phyloP scores from a whole-genome alignment of 2,797 vertebrate species.

The Mus caroli region DNA sequence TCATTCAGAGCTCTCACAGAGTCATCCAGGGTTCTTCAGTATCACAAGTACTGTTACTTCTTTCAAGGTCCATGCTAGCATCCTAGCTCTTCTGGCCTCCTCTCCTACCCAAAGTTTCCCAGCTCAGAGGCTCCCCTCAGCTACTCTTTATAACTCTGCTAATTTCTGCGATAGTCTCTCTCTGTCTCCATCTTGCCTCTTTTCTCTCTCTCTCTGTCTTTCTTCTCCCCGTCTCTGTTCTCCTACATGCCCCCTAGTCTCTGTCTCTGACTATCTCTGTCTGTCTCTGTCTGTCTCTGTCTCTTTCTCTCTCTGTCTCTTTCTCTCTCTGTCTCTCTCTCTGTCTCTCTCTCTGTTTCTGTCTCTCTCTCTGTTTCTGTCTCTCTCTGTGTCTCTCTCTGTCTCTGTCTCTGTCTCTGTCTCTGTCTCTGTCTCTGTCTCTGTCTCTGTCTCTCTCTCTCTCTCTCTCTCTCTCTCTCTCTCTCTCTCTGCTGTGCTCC shows the following conservation, averaged over 20 bases:
- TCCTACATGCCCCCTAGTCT: too few species aligned
- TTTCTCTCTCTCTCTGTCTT: not conserved
- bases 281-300: too few species aligned
- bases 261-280: not conserved
- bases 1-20: not conserved
- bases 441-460: not conserved
- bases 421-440: not conserved
- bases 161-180: too few species aligned
- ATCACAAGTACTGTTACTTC: too few species aligned
- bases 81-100: too few species aligned
- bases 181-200: too few species aligned
- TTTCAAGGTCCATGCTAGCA: not conserved
- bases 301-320: rapidly evolving
- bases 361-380: not conserved
- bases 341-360: not conserved
- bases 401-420: not conserved
- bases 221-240: too few species aligned
- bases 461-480: too few species aligned
- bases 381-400: too few species aligned
- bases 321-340: not conserved
- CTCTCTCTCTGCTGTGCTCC: not conserved
- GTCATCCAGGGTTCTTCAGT: not conserved
- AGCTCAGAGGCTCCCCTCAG: not conserved
- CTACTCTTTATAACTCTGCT: not conserved
- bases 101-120: too few species aligned